Percentiles rank a stretch among this genome's conserved stretches.
Conservation (phyloP, 2,797 vertebrate genomes). For the Chaetophractus vellerosus region DNA sequence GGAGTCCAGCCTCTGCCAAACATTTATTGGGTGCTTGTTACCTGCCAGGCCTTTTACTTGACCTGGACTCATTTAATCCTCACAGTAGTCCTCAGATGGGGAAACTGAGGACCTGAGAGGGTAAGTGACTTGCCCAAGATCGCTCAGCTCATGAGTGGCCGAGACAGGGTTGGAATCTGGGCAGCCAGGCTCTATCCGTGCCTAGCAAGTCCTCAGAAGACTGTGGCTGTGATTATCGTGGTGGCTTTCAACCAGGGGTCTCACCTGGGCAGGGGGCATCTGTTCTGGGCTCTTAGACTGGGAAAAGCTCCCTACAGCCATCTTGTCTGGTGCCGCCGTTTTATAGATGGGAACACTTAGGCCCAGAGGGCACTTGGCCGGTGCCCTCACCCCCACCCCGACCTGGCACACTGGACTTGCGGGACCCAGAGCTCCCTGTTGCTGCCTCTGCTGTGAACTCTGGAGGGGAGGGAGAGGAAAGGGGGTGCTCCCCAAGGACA, state of each 20-base stretch:
- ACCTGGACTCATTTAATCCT: not conserved
- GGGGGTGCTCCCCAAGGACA: too few species aligned
- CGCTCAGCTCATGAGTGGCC: not conserved
- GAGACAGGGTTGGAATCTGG: not conserved
- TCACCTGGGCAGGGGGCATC: accelerated
- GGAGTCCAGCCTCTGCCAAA: too few species aligned
- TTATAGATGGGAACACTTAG: not conserved
- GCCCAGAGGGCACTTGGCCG: not conserved
- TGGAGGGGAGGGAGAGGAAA: not conserved
- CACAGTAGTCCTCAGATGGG: not conserved
- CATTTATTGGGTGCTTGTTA: not conserved
- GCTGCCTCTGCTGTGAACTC: not conserved
- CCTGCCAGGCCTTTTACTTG: accelerated
- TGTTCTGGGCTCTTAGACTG: not conserved
- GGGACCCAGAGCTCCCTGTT: too few species aligned
- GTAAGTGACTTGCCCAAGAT: not conserved
- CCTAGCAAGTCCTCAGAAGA: not conserved
- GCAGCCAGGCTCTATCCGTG: not conserved
- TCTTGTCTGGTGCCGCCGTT: not conserved
- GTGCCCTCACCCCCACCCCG: not conserved
- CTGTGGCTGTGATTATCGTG: accelerated
- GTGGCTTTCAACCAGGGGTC: not conserved
- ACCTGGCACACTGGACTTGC: too few species aligned
- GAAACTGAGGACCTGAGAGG: not conserved
- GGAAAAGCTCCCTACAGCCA: not conserved